phyloP scores from a whole-genome alignment of 2,888 invertebrate genomes.

The Loripinus fragilis region DNA sequence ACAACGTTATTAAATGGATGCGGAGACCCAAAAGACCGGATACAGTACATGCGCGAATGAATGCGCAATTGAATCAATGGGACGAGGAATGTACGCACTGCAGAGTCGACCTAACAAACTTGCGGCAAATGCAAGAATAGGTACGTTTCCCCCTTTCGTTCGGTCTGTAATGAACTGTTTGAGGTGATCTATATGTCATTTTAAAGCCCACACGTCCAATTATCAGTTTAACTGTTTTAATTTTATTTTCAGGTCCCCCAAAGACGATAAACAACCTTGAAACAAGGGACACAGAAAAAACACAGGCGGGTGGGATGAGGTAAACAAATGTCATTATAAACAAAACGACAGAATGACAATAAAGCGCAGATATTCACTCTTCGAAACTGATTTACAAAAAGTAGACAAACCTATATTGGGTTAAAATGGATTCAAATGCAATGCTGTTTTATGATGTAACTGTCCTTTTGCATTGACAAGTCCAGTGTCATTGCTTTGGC shows the following conservation, averaged over 20 bases:
- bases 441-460: too few relatives aligned
- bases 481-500: too few relatives aligned
- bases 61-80: constrained; percentile 59
- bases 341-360: too few relatives aligned
- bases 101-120: constrained; percentile 75
- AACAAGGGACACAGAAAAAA: constrained; percentile 69
- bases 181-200: constrained; percentile 32
- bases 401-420: too few relatives aligned
- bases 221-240: constrained; percentile 26
- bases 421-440: too few relatives aligned
- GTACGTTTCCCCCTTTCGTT: constrained; percentile 62
- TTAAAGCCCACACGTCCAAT: constrained; percentile 38
- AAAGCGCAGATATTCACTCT: too few relatives aligned
- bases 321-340: too few relatives aligned
- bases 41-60: constrained; percentile 37
- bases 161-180: constrained; percentile 26
- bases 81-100: constrained; percentile 78
- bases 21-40: constrained; percentile 43
- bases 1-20: too few relatives aligned
- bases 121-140: constrained; percentile 73
- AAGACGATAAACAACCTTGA: constrained; percentile 76
- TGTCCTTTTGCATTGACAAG: too few relatives aligned
- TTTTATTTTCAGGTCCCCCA: constrained; percentile 67
- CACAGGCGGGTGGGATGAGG: constrained; percentile 68
- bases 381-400: too few relatives aligned